Base-by-base conservation (phyloP, 1,140 invertebrate genomes). In the Drosophila suzukii region DNA sequence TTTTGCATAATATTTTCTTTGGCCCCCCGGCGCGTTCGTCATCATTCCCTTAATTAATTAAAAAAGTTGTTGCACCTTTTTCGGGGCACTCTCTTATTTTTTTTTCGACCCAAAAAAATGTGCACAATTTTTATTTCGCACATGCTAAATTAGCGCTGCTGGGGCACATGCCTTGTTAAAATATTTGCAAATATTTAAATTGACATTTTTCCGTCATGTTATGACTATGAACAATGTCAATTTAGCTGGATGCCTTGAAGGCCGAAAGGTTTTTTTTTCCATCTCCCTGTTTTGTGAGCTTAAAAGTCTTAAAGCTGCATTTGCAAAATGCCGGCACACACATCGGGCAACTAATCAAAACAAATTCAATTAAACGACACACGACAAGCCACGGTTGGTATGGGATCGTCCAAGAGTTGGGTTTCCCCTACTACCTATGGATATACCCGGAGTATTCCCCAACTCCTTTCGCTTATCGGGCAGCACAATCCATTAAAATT, bases 401-500 rank as follows among this genome's bases (percentile, higher is more conserved):
- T 46, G 41, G 50, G 27, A 65, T 38, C 32, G 50, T 34, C 47
- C 36, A 30, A 46, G 50, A 46, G 50, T 46, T 7, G 30, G 44
- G 57, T 32, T 6, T 44, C 24, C 24, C 4, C 11, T 57, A 12
- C 32, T 5, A 34, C 2, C n/a, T n/a, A n/a, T 36, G 10, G 15
- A 15, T 34, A 41, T 20, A 11, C 1, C 27, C 30, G 34, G 51
- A 20, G 71, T 43, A 41, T 43, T 43, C 32, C 65, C 63, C 65
- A 63, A 62, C 74, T 68, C 62, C 74, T 77, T 70, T 54, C 51
- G 67, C 90, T 91, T 91, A 91, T 91, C 90, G 85, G 83, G 85
- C 76, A 84, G 81, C 73, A 84, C 90, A 91, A 91, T 91, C 90
- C 90, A 91, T 91, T 91, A 91, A 91, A 91, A 91, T 91, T 91